Evolutionary conservation across 2,113 vertebrate genomes (phyloP), one percentile per base, ranked within the genome.

Genomic region (Benitochromis conjunctus): DNA sequence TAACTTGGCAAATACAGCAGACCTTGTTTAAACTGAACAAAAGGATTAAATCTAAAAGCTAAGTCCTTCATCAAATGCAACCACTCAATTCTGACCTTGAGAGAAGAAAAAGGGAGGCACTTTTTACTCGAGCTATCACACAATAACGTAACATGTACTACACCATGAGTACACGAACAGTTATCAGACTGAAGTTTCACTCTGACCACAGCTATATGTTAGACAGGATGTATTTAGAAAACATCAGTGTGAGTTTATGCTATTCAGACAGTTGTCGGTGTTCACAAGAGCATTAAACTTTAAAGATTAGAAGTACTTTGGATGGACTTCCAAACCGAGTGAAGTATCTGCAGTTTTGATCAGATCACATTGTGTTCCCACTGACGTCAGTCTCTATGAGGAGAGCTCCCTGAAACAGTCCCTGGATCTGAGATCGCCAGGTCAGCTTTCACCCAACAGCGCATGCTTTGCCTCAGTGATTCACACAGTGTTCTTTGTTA

Each of bases 301-400:
- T 81, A 71, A 48, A 88, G 36, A 88, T 83, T 24, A 74, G 21
- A 36, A 66, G 53, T 79, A 53, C 84, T 94, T 89, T 88, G 86
- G 85, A 91, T 87, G 78, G 24, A 21, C 56, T 83, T 60, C 57
- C 14, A 29, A 80, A 88, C 14, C 10, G 26, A 82, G 62, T 64
- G 81, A 95, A 76, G 81, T 79, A 86, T 88, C 82, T 51, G 82
- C 69, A 24, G 54, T 82, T 90, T 92, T 90, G 92, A 92, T 90
- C 80, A 79, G 34, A 87, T 81, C 66, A 83, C 79, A 85, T 74
- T n/a, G 9, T 56, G 57, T 83, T 88, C 81, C 80, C 62, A 71
- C 53, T 91, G 69, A 86, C 87, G 83, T 56, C 78, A 14, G 57
- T 36, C 55, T 79, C 56, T 53, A 36, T 83, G 74, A 83, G 78